Conservation (phyloP, 2,888 invertebrate genomes). For the Caenorhabditis sp. region DNA sequence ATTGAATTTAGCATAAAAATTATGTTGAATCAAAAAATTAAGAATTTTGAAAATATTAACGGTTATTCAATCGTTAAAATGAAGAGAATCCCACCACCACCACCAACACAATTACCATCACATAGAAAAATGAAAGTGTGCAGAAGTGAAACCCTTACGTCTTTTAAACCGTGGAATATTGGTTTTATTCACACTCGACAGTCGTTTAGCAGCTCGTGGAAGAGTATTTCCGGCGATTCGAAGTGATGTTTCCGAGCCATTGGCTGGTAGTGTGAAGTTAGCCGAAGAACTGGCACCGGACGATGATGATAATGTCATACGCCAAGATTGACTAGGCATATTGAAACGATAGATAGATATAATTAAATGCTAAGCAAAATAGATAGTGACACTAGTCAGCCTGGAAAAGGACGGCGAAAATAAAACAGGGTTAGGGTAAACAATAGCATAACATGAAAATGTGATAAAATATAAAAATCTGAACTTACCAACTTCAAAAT, state of each 20-base stretch:
- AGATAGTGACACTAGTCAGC: background rate
- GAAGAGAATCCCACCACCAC: too few relatives aligned
- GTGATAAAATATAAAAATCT: background rate
- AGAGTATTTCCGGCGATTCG: slow-evolving; percentile 17
- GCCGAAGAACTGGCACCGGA: background rate
- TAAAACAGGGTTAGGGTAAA: slow-evolving; percentile 4
- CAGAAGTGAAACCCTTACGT: slow-evolving; percentile 21
- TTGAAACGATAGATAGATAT: background rate
- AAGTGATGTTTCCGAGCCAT: background rate
- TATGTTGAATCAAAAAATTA: too few relatives aligned
- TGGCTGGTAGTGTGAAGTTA: background rate
- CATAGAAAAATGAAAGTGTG: background rate
- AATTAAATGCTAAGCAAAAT: background rate
- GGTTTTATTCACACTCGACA: slow-evolving; percentile 17
- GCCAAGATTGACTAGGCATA: background rate
- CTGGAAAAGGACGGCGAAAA: background rate
- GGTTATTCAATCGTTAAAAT: too few relatives aligned
- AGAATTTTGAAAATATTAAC: too few relatives aligned
- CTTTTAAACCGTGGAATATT: slow-evolving; percentile 39
- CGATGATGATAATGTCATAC: background rate
- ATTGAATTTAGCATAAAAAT: too few relatives aligned
- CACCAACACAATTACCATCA: background rate
- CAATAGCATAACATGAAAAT: background rate
- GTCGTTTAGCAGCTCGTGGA: slow-evolving; percentile 30
- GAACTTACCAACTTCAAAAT: background rate